phyloP scores from a whole-genome alignment of 1,140 invertebrate species.

The Liolophura sinensis region DNA sequence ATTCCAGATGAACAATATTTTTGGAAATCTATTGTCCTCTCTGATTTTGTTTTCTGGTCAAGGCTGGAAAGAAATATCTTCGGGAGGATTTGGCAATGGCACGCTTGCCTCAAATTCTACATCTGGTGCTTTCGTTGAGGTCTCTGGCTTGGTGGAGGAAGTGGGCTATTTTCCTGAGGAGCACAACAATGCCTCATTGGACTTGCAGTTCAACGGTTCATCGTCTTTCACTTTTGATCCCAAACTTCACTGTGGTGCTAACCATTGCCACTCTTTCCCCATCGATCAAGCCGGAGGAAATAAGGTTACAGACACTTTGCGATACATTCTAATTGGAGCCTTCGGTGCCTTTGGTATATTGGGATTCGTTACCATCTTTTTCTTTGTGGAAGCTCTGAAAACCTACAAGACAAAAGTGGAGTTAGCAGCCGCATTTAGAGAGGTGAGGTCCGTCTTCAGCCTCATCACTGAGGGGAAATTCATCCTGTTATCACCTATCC shows the following conservation, averaged over 20 bases:
- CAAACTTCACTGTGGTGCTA: slow-evolving; percentile 25
- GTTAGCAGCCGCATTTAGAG: slow-evolving; percentile 6
- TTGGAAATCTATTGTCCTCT: slow-evolving; percentile 9
- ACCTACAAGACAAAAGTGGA: slow-evolving; percentile 9
- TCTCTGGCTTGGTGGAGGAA: no score
- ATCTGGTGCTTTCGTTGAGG: no score
- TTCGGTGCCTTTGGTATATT: slow-evolving; percentile 31
- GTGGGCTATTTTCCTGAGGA: no score
- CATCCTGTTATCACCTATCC: slow-evolving; percentile 27
- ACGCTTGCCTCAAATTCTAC: no score
- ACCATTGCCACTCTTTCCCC: slow-evolving; percentile 34
- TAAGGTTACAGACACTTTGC: slow-evolving; percentile 13
- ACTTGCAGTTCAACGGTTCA: background rate
- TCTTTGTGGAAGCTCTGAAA: slow-evolving; percentile 38
- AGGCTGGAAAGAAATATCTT: no score
- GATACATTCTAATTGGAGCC: slow-evolving; percentile 39
- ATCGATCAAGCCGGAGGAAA: slow-evolving; percentile 16
- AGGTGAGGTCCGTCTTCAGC: slow-evolving; percentile 29
- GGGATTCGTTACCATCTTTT: slow-evolving; percentile 30
- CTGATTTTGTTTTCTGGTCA: background rate
- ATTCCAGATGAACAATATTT: background rate
- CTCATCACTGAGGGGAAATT: slow-evolving; percentile 30
- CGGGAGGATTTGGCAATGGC: no score
- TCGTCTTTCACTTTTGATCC: background rate
- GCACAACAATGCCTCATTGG: no score